A percentile compares a stretch with the other conserved stretches of the same genome.
These are phyloP conservation scores for Crypturellus tataupa DNA, from an alignment of 2,797 vertebrate genomes.

Conservation along the genomic window DNA sequence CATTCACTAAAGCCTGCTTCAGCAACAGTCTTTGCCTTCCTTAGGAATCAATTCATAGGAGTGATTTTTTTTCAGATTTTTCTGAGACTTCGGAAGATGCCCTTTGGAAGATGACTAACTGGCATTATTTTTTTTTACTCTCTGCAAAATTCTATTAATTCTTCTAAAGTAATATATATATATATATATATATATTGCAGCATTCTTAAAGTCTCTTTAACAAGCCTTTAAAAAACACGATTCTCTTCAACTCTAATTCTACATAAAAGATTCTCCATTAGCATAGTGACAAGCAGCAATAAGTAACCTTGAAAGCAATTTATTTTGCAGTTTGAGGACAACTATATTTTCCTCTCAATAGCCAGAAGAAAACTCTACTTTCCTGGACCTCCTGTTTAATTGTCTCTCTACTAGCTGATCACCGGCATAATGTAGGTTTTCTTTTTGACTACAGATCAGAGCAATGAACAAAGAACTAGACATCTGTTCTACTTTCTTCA, in stretches of 20 bases:
- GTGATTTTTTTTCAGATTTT: neutral
- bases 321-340: neutral
- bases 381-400: neutral
- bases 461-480: neutral
- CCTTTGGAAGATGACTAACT: neutral
- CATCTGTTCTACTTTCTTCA: neutral
- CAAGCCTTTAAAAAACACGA: neutral
- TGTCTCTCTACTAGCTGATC: neutral
- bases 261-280: neutral
- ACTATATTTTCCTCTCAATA: neutral
- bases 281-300: neutral
- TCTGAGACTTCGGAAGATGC: neutral
- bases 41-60: neutral
- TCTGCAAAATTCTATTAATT: neutral
- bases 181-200: neutral
- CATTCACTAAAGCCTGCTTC: neutral
- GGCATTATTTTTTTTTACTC: neutral
- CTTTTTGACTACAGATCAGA: neutral
- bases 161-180: neutral
- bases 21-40: neutral
- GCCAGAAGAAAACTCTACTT: neutral
- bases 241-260: neutral
- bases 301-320: neutral
- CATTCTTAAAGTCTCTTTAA: neutral
- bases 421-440: neutral